Conservation (phyloP, 2,113 vertebrate genomes). For the Neolamprologus kungweensis region DNA sequence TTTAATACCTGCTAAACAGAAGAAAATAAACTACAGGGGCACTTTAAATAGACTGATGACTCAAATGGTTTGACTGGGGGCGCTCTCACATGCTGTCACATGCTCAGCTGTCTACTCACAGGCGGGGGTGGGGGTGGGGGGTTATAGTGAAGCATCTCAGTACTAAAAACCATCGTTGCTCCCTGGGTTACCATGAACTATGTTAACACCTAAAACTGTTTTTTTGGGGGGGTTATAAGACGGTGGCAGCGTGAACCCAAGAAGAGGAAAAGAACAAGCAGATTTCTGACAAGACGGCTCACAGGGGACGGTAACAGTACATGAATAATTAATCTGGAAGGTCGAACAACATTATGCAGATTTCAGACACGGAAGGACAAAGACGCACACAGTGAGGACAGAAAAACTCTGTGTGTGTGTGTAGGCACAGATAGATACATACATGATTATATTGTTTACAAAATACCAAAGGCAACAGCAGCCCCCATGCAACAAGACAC, state of each 20-base stretch:
- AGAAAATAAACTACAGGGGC: background rate
- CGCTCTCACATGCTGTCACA: background rate
- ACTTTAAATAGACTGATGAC: conserved; percentile 22
- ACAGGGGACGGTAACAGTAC: background rate
- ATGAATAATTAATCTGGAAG: conserved; percentile 28
- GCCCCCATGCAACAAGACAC: conserved; percentile 59
- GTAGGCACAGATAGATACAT: conserved; percentile 9
- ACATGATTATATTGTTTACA: conserved; percentile 36
- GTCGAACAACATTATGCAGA: conserved; percentile 38
- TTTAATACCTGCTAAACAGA: conserved; percentile 49
- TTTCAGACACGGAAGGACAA: conserved; percentile 30
- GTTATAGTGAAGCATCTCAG: background rate
- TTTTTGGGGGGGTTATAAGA: background rate
- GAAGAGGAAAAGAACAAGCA: background rate
- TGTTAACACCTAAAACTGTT: background rate
- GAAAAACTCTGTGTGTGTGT: background rate
- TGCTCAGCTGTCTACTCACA: background rate
- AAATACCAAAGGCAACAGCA: conserved; percentile 56
- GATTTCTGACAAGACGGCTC: conserved; percentile 21
- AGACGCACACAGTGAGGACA: conserved; percentile 12
- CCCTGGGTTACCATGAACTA: background rate
- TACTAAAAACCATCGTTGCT: background rate
- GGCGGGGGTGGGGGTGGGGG: background rate
- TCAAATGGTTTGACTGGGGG: conserved; percentile 24
- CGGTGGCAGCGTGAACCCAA: background rate